Evolutionary conservation across 2,888 invertebrate species (phyloP), one percentile per base, ranked within the genome.

Genomic region (Standfussiana lucernea): DNA sequence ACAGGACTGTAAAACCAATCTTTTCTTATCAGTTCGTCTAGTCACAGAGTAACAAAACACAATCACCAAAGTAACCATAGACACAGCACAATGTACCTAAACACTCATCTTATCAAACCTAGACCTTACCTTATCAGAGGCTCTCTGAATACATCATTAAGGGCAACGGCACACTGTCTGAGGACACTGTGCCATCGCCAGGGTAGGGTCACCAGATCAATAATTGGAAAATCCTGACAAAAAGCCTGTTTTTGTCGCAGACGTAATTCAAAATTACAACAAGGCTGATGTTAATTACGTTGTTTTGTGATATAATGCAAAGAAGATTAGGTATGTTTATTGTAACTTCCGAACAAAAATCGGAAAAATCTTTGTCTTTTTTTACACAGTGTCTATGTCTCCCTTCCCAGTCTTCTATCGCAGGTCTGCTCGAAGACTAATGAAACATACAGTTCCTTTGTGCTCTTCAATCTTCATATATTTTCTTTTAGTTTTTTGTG

Each of bases 111-210:
- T 21, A 62, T 65, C 24, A 40, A 61, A 72, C 56, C 72, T 77
- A 71, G 42, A 47, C 53, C 67, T 65, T 45, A 56, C 53, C 75
- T 85, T 87, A 85, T 87, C 85, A 13, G 32, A 11, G 32, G 28
- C 72, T 37, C 64, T 70, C 73, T 82, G 76, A 78, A 74, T 75
- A 78, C 71, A 75, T 78, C 75, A 76, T 78, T 86, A 81, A 87
- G 77, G 74, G 75, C 61, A 45, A 47, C 50, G 35, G 35, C 47
- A 68, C 47, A 61, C 56, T 61, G 65, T 42, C 64, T 64, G 64
- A 64, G 37, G 18, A n/a, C 64, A n/a, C 18, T 28, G 15, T n/a
- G n/a, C 4, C 18, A 0, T 40, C n/a, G 37, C 18, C n/a, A 64
- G n/a, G 8, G 15, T 40, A 64, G 64, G n/a, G 64, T 64, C n/a